Conservation (phyloP, 2,113 vertebrate species). For the Megaceryle torquata region DNA sequence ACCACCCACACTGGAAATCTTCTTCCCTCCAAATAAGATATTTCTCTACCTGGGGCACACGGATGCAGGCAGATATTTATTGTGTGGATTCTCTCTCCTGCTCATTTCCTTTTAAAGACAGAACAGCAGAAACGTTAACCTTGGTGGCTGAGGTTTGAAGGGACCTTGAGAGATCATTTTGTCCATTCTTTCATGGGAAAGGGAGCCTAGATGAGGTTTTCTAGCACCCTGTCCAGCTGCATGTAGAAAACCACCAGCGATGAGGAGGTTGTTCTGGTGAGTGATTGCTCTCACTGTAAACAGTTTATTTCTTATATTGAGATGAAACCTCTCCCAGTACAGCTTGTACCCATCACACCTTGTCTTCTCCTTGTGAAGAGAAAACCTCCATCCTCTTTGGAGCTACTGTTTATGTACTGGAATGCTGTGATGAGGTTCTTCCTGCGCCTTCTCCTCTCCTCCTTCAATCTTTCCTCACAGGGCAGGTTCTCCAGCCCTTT, state of each 20-base stretch:
- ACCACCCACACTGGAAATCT: not conserved
- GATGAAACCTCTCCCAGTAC: not conserved
- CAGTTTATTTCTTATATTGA: too few species aligned
- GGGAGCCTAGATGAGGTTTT: too few species aligned
- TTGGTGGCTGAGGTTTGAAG: not conserved
- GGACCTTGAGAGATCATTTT: not conserved
- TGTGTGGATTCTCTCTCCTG: not conserved
- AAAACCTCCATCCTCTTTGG: not conserved
- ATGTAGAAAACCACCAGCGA: too few species aligned
- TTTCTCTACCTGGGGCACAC: not conserved
- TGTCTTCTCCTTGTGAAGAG: not conserved
- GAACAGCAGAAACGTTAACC: not conserved
- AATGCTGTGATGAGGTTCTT: not conserved
- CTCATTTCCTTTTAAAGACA: not conserved
- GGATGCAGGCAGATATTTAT: not conserved
- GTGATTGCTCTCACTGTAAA: too few species aligned
- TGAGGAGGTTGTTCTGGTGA: too few species aligned
- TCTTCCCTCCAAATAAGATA: too few species aligned
- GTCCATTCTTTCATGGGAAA: too few species aligned
- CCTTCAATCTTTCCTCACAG: too few species aligned
- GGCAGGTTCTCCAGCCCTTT: not conserved
- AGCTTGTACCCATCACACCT: not conserved
- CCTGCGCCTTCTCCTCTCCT: not conserved
- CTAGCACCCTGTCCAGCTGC: too few species aligned
- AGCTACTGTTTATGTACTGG: too few species aligned